Evolutionary conservation across 2,888 invertebrate species (phyloP), one percentile per base, ranked within the genome.

Genomic region (Drosophila tripunctata): DNA sequence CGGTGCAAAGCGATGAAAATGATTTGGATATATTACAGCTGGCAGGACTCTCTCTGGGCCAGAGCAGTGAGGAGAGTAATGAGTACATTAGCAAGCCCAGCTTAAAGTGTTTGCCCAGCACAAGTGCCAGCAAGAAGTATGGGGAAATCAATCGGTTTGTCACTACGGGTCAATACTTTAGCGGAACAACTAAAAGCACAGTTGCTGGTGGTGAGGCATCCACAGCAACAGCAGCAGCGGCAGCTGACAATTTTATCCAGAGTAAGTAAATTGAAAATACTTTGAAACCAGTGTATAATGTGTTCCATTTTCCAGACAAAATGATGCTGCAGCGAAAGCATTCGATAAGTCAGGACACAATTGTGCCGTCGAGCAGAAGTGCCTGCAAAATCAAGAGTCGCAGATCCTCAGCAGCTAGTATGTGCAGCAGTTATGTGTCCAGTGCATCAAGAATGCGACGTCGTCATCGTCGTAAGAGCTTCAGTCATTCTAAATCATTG

Each of bases 21-120:
- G 79, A 80, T 47, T 93, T 93, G 89, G 94, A 94, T 78, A 93
- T 94, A 75, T 78, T 93, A 38, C 90, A 93, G 71, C 88, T 94
- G 55, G 93, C 94, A 2, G 93, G 93, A 38, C 91, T 94, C 8
- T 93, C 92, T 22, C 89, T 94, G 33, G 94, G 94, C 0, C 93
- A 93, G 74, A 93, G 93, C 85, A 91, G 91, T 48, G 91, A 91
- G 67, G 91, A 91, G 55, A 91, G 91, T 58, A 90, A 90, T 40
- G 89, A 90, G 30, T 91, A 89, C 43, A 88, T 88, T 1, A 90
- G 90, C 62, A 91, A 91, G 47, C 90, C 90, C 6, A 89, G 89
- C 38, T 73, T 90, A 3, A 88, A 90, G 44, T 88, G 85, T 17
- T 38, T 88, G 38, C 89, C 90, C 5, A 82, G 88, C 10, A 89